Percentiles rank a stretch among this genome's conserved stretches.
These are phyloP conservation scores for Cariama cristata DNA, from an alignment of 2,113 vertebrate genomes.

Conservation along the genomic window DNA sequence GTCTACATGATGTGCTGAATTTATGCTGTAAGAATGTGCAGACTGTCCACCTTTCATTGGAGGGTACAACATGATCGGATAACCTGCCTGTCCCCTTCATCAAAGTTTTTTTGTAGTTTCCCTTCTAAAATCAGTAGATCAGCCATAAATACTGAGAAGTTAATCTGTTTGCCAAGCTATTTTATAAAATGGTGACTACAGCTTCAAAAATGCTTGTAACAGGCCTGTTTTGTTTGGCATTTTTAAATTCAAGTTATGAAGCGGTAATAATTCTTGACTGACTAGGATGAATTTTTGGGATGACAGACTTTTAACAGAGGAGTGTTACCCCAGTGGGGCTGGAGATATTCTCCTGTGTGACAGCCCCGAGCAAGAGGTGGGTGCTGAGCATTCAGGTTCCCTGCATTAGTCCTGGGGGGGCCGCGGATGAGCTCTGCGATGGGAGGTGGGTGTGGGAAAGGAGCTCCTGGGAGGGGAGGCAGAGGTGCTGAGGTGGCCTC, in stretches of 20 bases:
- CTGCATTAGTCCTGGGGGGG: background rate
- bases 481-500: background rate
- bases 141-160: background rate
- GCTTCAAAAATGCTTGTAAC: background rate
- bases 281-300: background rate
- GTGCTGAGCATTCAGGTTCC: background rate
- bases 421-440: background rate
- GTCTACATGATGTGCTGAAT: background rate
- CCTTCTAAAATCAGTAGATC: background rate
- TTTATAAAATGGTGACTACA: background rate
- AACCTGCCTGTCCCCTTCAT: background rate
- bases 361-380: background rate
- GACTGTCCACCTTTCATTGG: background rate
- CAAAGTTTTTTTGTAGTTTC: background rate
- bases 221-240: background rate
- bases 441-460: background rate
- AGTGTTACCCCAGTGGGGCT: background rate
- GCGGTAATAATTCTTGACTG: background rate
- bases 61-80: accelerated
- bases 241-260: background rate
- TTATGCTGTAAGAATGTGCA: background rate
- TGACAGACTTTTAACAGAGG: accelerated
- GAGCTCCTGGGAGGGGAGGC: background rate
- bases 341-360: background rate
- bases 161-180: background rate